phyloP scores from a whole-genome alignment of 2,113 vertebrate genomes.

The Oostethus manadensis region DNA sequence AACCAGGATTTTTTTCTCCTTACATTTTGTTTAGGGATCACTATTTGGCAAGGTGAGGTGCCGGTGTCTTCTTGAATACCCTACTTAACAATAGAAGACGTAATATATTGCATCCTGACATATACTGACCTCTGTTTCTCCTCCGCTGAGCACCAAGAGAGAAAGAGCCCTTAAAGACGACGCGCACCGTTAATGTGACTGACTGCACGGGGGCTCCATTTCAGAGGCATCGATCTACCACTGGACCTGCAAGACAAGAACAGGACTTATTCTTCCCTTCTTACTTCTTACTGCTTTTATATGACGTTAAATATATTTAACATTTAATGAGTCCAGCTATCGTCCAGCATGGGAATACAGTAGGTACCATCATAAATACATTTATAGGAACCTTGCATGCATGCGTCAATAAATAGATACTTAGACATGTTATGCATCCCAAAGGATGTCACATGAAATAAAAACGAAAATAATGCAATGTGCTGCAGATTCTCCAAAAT shows the following conservation, averaged over 20 bases:
- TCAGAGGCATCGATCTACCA: constrained; percentile 67
- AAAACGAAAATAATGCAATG: too few relatives aligned
- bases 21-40: neutral
- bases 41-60: neutral
- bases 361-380: too few relatives aligned
- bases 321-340: too few relatives aligned
- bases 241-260: constrained; percentile 14
- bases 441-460: neutral
- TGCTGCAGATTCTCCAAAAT: too few relatives aligned
- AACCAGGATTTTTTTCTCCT: neutral
- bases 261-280: neutral
- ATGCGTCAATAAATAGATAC: neutral
- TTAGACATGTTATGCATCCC: too few relatives aligned
- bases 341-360: too few relatives aligned
- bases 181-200: constrained; percentile 67
- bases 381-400: neutral
- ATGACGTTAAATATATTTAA: neutral
- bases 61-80: neutral
- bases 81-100: too few relatives aligned
- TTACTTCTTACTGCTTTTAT: neutral
- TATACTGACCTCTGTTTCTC: constrained; percentile 62
- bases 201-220: constrained; percentile 62
- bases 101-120: too few relatives aligned
- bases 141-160: constrained; percentile 23
- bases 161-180: constrained; percentile 69